A percentile compares a stretch with the other conserved stretches of the same genome.
Evolutionary conservation across 2,888 invertebrate genomes (phyloP).

Genomic region (Plebejus argus): DNA sequence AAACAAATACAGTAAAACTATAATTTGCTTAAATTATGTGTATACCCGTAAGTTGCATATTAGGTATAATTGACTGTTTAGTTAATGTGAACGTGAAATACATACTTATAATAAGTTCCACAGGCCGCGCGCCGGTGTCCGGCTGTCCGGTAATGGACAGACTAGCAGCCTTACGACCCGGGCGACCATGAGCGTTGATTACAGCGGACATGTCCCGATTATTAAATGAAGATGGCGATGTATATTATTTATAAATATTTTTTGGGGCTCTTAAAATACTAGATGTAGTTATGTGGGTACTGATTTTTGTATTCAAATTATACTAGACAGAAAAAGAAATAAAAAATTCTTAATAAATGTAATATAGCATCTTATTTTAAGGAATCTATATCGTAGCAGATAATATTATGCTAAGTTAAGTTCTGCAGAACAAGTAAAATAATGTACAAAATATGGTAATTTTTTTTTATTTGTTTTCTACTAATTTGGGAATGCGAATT

Average conservation of each 20-base stretch:
- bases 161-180: background rate
- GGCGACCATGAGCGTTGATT: background rate
- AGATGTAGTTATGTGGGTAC: too few relatives aligned
- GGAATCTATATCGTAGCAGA: too few relatives aligned
- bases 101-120: too few relatives aligned
- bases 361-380: too few relatives aligned
- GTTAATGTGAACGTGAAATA: background rate
- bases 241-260: background rate
- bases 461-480: too few relatives aligned
- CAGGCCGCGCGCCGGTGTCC: constrained; percentile 1
- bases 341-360: too few relatives aligned
- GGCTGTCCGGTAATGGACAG: background rate
- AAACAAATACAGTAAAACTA: background rate
- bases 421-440: too few relatives aligned
- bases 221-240: background rate
- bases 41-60: background rate
- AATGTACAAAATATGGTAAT: too few relatives aligned
- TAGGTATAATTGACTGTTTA: background rate
- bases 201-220: background rate
- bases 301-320: too few relatives aligned
- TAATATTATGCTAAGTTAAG: too few relatives aligned
- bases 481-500: too few relatives aligned
- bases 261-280: background rate
- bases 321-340: too few relatives aligned
- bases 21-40: background rate